phyloP scores from a whole-genome alignment of 1,140 invertebrate species.

The Bombus superbus region DNA sequence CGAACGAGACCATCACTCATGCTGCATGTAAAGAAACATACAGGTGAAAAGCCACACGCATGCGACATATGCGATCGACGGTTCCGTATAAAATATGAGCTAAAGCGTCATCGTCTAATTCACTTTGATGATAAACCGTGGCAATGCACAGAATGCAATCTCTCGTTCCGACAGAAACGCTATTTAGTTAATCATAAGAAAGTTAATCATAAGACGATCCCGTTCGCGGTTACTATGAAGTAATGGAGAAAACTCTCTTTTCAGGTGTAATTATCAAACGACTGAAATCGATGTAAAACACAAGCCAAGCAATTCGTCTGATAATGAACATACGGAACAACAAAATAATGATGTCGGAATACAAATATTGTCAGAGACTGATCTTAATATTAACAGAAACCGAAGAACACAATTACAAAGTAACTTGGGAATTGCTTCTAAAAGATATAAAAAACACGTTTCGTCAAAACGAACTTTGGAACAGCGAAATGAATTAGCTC shows the following conservation, averaged over 20 bases:
- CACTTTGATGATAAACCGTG: constrained; percentile 83
- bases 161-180: constrained; percentile 81
- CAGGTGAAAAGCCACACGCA: constrained; percentile 86
- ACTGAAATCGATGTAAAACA: too few relatives aligned
- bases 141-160: constrained; percentile 77
- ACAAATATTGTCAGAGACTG: background rate
- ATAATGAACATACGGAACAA: too few relatives aligned
- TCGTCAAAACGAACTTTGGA: constrained; percentile 33
- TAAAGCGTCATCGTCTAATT: constrained; percentile 83
- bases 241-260: constrained; percentile 71
- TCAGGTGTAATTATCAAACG: constrained; percentile 47
- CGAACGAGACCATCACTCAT: constrained; percentile 84
- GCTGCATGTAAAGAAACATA: constrained; percentile 86
- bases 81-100: constrained; percentile 85
- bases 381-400: background rate
- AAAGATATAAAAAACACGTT: background rate
- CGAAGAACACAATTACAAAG: background rate
- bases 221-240: background rate
- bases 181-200: constrained; percentile 82
- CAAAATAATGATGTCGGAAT: too few relatives aligned
- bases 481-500: constrained; percentile 37
- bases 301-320: too few relatives aligned
- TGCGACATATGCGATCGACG: constrained; percentile 85
- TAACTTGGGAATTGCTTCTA: background rate
- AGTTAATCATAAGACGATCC: constrained; percentile 72